Percentiles rank a stretch among this genome's conserved stretches.
These are phyloP conservation scores for Pelosia muscerda DNA, from an alignment of 2,888 invertebrate genomes.

Conservation along the genomic window DNA sequence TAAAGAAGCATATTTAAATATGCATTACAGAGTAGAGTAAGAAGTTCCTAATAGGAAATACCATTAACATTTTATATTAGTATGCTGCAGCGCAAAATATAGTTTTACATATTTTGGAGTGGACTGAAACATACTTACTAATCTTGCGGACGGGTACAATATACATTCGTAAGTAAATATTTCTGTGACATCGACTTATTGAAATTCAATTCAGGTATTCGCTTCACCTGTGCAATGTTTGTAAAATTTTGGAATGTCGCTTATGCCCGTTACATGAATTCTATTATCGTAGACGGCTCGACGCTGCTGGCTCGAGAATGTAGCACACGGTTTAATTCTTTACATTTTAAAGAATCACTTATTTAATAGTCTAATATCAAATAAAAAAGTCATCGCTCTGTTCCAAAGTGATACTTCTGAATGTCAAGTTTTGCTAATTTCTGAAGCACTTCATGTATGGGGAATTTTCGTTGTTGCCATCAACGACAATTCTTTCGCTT, in stretches of 20 bases:
- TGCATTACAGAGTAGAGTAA: no score
- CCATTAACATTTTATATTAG: background rate
- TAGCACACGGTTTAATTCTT: background rate
- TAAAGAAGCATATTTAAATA: no score
- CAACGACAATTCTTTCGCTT: no score
- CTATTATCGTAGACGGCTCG: background rate
- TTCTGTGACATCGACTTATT: conserved; percentile 1
- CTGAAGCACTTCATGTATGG: no score
- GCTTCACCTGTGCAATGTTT: conserved; percentile 2
- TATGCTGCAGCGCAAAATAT: background rate
- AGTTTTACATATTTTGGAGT: background rate
- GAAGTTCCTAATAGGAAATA: background rate
- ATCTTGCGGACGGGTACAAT: background rate
- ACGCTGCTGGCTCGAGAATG: background rate
- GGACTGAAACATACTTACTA: background rate
- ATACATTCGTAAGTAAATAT: background rate
- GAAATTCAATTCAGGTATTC: conserved; percentile 25
- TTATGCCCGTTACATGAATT: conserved; percentile 20
- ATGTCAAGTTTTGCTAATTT: no score
- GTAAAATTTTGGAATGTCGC: background rate
- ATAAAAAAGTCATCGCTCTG: no score
- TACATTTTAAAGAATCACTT: background rate
- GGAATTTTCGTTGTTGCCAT: no score
- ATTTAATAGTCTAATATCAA: background rate
- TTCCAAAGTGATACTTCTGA: no score